Conservation (phyloP, 2,797 vertebrate species). For the Tauraco hartlaubi region DNA sequence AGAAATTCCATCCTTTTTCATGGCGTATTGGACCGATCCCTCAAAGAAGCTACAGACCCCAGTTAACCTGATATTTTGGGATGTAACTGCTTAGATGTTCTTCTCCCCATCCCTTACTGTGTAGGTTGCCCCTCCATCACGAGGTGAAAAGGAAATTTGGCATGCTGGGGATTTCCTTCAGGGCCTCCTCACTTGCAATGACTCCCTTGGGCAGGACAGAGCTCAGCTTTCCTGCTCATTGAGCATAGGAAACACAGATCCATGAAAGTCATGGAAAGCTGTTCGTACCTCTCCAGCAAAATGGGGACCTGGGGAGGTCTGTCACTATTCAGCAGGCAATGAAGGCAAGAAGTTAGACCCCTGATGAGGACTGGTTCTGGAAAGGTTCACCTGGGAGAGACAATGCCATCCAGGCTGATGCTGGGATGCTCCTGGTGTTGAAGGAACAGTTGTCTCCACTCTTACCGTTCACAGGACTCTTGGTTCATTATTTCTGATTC, state of each 20-base stretch:
- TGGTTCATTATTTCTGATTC: neutral
- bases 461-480: neutral
- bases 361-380: neutral
- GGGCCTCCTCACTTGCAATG: neutral
- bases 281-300: neutral
- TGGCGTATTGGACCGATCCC: neutral
- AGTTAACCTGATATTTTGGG: neutral
- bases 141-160: neutral
- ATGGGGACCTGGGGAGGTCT: neutral
- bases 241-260: neutral
- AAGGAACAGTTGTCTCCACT: neutral
- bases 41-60: neutral
- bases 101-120: neutral
- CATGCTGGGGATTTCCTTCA: neutral
- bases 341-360: neutral
- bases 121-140: neutral
- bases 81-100: neutral
- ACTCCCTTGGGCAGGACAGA: neutral
- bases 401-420: neutral
- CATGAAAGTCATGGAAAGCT: neutral
- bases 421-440: neutral
- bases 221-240: neutral
- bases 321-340: neutral
- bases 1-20: neutral
- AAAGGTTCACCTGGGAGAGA: neutral